phyloP scores from a whole-genome alignment of 2,888 invertebrate genomes.

The Drosophila falleni region DNA sequence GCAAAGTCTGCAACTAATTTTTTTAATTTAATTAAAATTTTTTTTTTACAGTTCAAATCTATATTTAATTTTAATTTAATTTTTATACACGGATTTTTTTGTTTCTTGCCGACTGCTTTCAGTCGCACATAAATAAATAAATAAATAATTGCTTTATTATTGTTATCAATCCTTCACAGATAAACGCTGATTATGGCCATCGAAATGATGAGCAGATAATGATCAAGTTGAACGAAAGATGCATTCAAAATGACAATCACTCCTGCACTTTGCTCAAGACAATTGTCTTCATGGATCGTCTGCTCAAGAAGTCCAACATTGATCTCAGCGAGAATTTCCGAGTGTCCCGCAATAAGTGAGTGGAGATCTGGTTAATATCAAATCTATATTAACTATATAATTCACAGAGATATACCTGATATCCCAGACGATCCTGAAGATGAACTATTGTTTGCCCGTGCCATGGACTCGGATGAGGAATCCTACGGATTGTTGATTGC shows the following conservation, averaged over 20 bases:
- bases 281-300: conserved; percentile 92
- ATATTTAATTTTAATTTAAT: too few relatives aligned
- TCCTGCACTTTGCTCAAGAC: conserved; percentile 94
- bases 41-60: too few relatives aligned
- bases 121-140: too few relatives aligned
- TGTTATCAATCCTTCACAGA: conserved; percentile 76
- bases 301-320: conserved; percentile 92
- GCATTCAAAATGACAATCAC: conserved; percentile 91
- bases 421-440: conserved; percentile 87
- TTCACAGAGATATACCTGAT: conserved; percentile 77
- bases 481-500: conserved; percentile 89
- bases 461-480: conserved; percentile 87
- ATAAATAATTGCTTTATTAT: conserved; percentile 3
- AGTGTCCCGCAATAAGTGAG: conserved; percentile 90
- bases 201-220: conserved; percentile 90
- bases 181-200: conserved; percentile 84
- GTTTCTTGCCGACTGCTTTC: too few relatives aligned
- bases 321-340: conserved; percentile 92
- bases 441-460: conserved; percentile 86
- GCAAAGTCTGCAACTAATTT: background rate
- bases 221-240: conserved; percentile 91
- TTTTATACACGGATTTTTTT: too few relatives aligned
- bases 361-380: background rate
- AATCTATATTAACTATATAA: background rate
- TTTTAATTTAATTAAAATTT: too few relatives aligned